phyloP scores from a whole-genome alignment of 2,797 vertebrate species.

The Danio albolineatus region DNA sequence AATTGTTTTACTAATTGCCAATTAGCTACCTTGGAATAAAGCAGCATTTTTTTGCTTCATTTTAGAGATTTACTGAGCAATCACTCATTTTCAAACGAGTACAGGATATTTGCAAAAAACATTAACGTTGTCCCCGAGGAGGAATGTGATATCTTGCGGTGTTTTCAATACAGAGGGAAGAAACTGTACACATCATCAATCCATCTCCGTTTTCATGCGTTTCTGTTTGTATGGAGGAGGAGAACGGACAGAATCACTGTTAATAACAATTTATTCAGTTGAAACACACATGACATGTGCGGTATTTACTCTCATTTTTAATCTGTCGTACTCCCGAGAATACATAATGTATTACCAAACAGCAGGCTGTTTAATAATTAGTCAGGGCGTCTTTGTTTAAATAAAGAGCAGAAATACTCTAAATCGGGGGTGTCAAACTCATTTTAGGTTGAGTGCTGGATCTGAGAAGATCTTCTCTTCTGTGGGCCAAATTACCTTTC shows the following conservation, averaged over 20 bases:
- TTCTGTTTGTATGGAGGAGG: constrained; percentile 26
- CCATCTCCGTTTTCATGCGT: neutral
- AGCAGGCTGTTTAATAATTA: constrained; percentile 49
- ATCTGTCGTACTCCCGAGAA: constrained; percentile 42
- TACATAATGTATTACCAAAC: constrained; percentile 42
- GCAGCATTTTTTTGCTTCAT: constrained; percentile 63
- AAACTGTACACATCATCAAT: neutral
- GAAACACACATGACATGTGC: constrained; percentile 14
- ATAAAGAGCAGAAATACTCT: constrained; percentile 32
- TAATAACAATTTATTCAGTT: constrained; percentile 45
- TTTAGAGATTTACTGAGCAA: constrained; percentile 63
- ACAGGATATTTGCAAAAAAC: constrained; percentile 61
- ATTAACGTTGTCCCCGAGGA: constrained; percentile 53
- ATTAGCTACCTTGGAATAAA: constrained; percentile 72
- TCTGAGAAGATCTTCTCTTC: neutral
- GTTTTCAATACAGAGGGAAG: constrained; percentile 21
- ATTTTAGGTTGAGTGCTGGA: neutral
- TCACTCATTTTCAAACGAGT: constrained; percentile 59
- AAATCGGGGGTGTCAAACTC: constrained; percentile 1
- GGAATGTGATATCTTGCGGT: constrained; percentile 39
- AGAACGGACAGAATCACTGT: constrained; percentile 35
- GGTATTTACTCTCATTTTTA: constrained; percentile 36
- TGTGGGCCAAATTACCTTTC: neutral
- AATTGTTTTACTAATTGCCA: constrained; percentile 73
- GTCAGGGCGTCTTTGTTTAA: constrained; percentile 32